These are phyloP conservation scores for Hypanus sabinus DNA, from an alignment of 2,113 vertebrate species.

Conservation along the genomic window DNA sequence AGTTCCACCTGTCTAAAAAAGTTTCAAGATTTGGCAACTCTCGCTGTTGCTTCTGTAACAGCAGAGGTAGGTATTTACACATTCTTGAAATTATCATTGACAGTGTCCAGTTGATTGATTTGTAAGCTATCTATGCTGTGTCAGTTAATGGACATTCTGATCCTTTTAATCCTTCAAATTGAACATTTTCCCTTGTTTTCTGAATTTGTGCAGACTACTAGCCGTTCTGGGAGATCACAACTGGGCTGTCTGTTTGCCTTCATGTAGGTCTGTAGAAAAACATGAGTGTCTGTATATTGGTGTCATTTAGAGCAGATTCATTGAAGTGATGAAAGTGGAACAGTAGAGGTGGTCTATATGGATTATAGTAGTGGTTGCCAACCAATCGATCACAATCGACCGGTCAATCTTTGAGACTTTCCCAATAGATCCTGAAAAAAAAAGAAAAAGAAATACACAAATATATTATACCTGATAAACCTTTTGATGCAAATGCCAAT, in stretches of 20 bases:
- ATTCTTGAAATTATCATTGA: not conserved
- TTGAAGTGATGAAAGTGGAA: no score
- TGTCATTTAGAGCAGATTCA: not conserved
- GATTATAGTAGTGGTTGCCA: no score
- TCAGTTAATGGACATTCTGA: not conserved
- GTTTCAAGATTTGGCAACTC: slow-evolving; percentile 75
- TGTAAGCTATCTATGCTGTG: not conserved
- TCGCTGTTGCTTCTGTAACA: slow-evolving; percentile 62
- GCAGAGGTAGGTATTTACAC: slow-evolving; percentile 62
- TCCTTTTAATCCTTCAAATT: not conserved
- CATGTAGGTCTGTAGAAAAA: not conserved
- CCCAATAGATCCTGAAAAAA: no score
- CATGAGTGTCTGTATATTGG: not conserved
- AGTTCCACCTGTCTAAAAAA: not conserved
- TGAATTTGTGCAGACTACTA: not conserved
- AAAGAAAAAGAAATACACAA: no score
- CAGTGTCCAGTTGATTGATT: not conserved
- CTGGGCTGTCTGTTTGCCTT: not conserved
- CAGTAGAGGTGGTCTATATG: no score
- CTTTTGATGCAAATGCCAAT: no score
- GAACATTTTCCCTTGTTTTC: not conserved
- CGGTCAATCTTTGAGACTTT: no score
- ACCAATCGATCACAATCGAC: no score
- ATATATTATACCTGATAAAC: no score
- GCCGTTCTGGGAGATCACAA: not conserved